Conservation (phyloP, 2,888 invertebrate genomes). For the Gastrophysa polygoni region DNA sequence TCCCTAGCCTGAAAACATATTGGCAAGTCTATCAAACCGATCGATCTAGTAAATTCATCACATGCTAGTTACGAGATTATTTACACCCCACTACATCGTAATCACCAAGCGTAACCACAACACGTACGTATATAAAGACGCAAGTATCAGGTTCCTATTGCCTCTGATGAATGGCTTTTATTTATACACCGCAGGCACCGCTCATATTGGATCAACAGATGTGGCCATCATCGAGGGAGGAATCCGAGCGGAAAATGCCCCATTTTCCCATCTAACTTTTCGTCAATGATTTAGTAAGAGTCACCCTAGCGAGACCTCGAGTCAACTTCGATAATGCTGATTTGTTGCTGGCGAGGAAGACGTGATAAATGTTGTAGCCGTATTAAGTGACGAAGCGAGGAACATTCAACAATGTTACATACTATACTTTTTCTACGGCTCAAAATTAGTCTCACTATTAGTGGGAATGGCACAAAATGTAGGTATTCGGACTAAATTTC, state of each 20-base stretch:
- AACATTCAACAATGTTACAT: too few species aligned
- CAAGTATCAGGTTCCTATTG: constrained; percentile 15
- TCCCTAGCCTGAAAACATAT: too few species aligned
- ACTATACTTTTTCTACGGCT: too few species aligned
- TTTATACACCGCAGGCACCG: constrained; percentile 14
- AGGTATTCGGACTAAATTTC: too few species aligned
- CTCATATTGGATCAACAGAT: constrained; percentile 22
- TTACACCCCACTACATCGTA: constrained; percentile 15
- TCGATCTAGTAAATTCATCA: not conserved
- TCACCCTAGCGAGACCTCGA: too few species aligned
- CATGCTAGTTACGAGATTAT: not conserved
- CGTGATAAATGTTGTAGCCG: too few species aligned
- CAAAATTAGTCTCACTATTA: too few species aligned
- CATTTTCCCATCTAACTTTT: not conserved
- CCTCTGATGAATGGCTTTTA: constrained; percentile 20
- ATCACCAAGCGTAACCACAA: constrained; percentile 29
- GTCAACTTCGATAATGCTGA: too few species aligned
- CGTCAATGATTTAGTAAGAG: not conserved
- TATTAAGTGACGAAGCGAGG: too few species aligned
- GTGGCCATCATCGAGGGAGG: constrained; percentile 17
- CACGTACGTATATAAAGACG: constrained; percentile 8
- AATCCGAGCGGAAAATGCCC: constrained; percentile 23
- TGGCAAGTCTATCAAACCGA: too few species aligned
- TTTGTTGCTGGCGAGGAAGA: too few species aligned
- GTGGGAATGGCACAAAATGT: too few species aligned